Conservation (phyloP, 1,140 invertebrate genomes). For the Ephestia elutella region DNA sequence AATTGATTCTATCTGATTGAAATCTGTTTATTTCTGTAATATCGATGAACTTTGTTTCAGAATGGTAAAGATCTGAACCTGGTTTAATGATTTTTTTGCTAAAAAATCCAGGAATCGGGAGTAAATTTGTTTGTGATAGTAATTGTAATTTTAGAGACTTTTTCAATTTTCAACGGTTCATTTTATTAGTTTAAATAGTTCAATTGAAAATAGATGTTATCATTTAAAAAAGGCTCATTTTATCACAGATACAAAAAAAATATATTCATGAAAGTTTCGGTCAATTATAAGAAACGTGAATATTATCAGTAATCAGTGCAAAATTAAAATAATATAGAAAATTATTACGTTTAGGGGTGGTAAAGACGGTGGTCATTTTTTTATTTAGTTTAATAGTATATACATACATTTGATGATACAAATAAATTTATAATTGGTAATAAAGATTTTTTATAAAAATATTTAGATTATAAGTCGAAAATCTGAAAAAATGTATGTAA, state of each 20-base stretch:
- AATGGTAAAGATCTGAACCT: conserved; percentile 35
- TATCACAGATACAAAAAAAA: conserved; percentile 8
- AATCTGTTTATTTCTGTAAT: conserved; percentile 11
- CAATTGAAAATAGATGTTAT: neutral
- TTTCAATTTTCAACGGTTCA: neutral
- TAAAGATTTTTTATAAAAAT: no score
- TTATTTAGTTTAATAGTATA: neutral
- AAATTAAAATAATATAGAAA: neutral
- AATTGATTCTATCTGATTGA: conserved; percentile 13
- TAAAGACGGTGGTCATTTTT: conserved; percentile 5
- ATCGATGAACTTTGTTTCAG: conserved; percentile 35
- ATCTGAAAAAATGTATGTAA: no score
- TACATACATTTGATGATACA: no score
- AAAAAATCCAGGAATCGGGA: conserved; percentile 63
- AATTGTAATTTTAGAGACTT: neutral
- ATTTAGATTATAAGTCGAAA: no score
- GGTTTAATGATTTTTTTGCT: conserved; percentile 58
- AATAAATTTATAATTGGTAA: no score
- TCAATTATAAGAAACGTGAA: no score
- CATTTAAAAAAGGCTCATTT: neutral
- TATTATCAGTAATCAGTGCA: no score
- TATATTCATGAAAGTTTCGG: no score
- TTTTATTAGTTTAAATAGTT: neutral
- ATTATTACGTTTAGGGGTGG: conserved; percentile 1
- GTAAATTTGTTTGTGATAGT: conserved; percentile 12